These are phyloP conservation scores for Leptodactylus fallax DNA, from an alignment of 2,797 vertebrate species.

Conservation along the genomic window DNA sequence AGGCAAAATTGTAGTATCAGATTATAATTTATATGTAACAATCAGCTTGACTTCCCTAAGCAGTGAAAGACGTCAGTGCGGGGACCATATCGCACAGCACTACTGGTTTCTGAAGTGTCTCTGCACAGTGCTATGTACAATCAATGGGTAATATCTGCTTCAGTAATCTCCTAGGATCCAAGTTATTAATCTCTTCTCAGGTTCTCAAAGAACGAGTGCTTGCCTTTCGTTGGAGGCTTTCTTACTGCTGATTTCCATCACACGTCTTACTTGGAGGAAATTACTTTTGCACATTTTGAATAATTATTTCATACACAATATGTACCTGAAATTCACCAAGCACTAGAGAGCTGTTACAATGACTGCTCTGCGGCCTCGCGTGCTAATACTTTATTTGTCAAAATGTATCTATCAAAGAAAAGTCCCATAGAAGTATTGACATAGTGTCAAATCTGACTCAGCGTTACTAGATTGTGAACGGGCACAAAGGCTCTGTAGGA, in stretches of 20 bases:
- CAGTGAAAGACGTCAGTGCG: background rate
- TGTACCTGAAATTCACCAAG: constrained; percentile 24
- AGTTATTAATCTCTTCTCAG: constrained; percentile 44
- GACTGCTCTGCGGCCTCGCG: background rate
- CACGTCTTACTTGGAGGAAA: constrained; percentile 47
- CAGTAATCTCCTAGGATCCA: constrained; percentile 42
- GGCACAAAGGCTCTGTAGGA: constrained; percentile 35
- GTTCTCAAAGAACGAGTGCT: background rate
- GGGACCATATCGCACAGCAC: background rate
- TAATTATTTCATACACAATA: constrained; percentile 37
- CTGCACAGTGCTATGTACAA: constrained; percentile 19
- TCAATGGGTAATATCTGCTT: constrained; percentile 52
- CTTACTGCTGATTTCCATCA: constrained; percentile 20
- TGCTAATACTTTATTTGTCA: constrained; percentile 28
- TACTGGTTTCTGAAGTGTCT: constrained; percentile 4
- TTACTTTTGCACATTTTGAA: constrained; percentile 31
- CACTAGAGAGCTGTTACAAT: constrained; percentile 6
- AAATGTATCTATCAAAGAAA: constrained; percentile 42
- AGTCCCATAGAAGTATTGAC: constrained; percentile 55
- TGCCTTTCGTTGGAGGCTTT: constrained; percentile 3
- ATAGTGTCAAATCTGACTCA: constrained; percentile 37
- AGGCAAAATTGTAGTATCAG: background rate
- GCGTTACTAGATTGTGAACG: constrained; percentile 18
- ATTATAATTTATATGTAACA: background rate
- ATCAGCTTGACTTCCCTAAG: background rate